Percentiles rank a stretch among this genome's conserved stretches.
These are phyloP conservation scores for Hymenopus coronatus DNA, from an alignment of 2,888 invertebrate genomes.

Conservation along the genomic window DNA sequence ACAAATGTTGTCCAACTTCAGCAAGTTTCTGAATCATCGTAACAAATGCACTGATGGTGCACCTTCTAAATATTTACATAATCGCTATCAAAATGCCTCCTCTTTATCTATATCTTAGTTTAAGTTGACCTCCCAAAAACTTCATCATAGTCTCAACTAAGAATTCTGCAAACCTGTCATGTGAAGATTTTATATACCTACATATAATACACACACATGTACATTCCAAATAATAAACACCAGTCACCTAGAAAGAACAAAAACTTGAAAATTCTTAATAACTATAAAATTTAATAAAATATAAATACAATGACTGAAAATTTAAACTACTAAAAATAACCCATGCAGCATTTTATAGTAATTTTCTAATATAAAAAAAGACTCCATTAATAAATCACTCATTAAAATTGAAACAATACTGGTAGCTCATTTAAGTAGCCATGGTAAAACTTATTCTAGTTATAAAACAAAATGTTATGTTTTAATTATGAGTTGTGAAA, in stretches of 20 bases:
- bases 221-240: background rate
- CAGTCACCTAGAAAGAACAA: background rate
- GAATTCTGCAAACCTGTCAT: background rate
- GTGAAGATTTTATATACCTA: background rate
- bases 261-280: background rate
- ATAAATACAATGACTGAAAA: background rate
- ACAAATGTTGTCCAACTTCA: background rate
- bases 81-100: background rate
- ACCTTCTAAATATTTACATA: background rate
- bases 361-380: background rate
- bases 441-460: background rate
- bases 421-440: background rate
- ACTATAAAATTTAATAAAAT: background rate
- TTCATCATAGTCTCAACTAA: background rate
- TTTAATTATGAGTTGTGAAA: background rate
- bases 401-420: background rate
- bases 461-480: background rate
- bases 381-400: background rate
- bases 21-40: background rate
- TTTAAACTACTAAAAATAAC: background rate
- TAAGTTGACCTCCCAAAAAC: background rate
- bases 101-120: background rate
- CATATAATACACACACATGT: background rate
- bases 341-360: background rate
- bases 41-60: background rate